Base-by-base conservation (phyloP, 2,888 invertebrate species). In the Tenthredo livida region DNA sequence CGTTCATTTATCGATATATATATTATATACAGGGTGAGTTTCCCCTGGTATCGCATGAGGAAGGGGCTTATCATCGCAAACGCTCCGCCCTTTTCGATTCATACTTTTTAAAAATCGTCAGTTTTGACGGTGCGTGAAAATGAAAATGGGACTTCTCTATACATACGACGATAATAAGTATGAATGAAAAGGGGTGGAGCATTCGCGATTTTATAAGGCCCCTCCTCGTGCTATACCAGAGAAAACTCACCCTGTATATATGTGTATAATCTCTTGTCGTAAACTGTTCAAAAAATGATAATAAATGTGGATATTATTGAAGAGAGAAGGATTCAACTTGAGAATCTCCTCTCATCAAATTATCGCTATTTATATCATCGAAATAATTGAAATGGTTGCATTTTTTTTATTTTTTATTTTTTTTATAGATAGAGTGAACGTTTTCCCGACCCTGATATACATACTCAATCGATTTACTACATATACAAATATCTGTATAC, bases 311-410 rank as follows among this genome's bases (percentile, higher is more conserved):
- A 61, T 25, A 25, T 25, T 7, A 61, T 47, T 47, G 47, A 12
- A 61, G 25, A 25, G 25, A 61, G 61, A 61, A 61, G 9, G 9
- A 25, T 4, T 21, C 10, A n/a, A n/a, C 29, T 29, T 7, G 25
- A n/a, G n/a, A 29, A 1, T 29, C 29, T 7, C 5, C n/a, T n/a
- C n/a, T 50, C 17, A 5, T 17, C 17, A 17, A 61, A 61, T 61
- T n/a, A 61, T n/a, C 61, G 61, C 17, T 54, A 9, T 21, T 21
- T 9, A 2, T 21, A 25, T 61, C 9, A 25, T 47, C 7, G 12
- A 25, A 75, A 29, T n/a, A 75, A 47, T 75, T 75, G 47, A 75
- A 75, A 75, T 50, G 29, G 29, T 75, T 75, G 75, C 29, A 33
- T 33, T 33, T 33, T 33, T n/a, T 37, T 37, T n/a, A 40, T 70